These are phyloP conservation scores for Casuarius casuarius DNA, from an alignment of 2,113 vertebrate genomes.

Conservation along the genomic window DNA sequence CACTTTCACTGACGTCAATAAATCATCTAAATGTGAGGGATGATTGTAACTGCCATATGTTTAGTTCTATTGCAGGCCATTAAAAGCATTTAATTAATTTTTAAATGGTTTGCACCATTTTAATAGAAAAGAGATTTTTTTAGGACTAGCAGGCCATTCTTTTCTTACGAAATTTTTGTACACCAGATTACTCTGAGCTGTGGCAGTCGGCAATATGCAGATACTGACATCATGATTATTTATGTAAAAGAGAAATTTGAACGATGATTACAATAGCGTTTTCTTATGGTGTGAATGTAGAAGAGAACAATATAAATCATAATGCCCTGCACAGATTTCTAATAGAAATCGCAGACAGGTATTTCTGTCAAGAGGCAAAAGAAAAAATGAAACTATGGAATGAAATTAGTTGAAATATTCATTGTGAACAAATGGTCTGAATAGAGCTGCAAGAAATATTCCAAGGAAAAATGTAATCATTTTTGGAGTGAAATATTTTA, in stretches of 20 bases:
- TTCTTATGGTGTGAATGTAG: background rate
- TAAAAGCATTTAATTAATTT: background rate
- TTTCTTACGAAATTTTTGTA: background rate
- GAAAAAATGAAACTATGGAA: background rate
- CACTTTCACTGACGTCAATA: background rate
- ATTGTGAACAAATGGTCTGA: background rate
- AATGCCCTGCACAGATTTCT: background rate
- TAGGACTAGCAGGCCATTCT: background rate
- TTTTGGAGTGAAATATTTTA: background rate
- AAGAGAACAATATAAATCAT: background rate
- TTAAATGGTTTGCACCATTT: background rate
- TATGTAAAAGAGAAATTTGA: background rate
- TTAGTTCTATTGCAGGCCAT: background rate
- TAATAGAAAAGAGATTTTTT: background rate
- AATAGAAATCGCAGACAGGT: background rate
- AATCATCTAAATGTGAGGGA: background rate
- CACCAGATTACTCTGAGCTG: background rate
- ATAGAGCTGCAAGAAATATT: background rate
- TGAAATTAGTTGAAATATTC: background rate
- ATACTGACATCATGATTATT: background rate
- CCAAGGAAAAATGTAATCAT: background rate
- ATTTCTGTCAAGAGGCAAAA: background rate
- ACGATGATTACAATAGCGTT: background rate
- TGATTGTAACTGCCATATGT: background rate
- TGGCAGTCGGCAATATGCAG: background rate